phyloP scores from a whole-genome alignment of 2,113 vertebrate genomes.

The Uria lomvia region DNA sequence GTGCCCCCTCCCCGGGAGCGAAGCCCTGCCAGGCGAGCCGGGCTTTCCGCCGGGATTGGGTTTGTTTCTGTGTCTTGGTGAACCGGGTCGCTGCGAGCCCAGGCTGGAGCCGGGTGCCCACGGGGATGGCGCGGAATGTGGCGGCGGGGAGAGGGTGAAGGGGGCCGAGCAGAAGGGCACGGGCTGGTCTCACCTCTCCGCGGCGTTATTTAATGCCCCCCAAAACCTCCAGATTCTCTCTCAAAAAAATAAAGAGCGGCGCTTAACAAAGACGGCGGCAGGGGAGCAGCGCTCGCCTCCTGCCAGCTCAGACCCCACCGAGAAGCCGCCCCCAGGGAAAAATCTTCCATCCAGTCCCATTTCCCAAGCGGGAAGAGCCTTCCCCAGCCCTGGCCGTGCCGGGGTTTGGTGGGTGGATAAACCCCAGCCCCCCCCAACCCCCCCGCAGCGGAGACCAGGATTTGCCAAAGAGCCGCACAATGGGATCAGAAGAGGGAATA shows the following conservation, averaged over 20 bases:
- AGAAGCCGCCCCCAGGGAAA: neutral
- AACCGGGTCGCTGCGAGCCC: neutral
- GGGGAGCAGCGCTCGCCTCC: neutral
- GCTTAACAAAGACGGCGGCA: neutral
- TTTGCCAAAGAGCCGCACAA: neutral
- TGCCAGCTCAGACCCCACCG: neutral
- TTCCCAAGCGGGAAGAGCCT: neutral
- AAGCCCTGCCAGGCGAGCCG: accelerated
- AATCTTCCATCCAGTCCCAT: neutral
- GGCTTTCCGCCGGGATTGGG: neutral
- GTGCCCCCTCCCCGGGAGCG: neutral
- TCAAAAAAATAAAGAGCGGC: no score
- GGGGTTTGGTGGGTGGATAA: neutral
- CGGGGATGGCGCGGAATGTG: neutral
- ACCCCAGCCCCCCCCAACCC: neutral
- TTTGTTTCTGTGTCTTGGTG: neutral
- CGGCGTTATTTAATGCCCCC: neutral
- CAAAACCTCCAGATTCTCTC: neutral
- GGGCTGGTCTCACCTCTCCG: neutral
- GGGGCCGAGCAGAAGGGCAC: no score
- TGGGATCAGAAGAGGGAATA: neutral
- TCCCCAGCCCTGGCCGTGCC: neutral
- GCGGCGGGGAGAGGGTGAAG: neutral
- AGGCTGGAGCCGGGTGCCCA: neutral
- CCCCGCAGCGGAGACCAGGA: neutral